Conservation (phyloP, 2,888 invertebrate genomes). For the Acanthacorydalis orientalis region DNA sequence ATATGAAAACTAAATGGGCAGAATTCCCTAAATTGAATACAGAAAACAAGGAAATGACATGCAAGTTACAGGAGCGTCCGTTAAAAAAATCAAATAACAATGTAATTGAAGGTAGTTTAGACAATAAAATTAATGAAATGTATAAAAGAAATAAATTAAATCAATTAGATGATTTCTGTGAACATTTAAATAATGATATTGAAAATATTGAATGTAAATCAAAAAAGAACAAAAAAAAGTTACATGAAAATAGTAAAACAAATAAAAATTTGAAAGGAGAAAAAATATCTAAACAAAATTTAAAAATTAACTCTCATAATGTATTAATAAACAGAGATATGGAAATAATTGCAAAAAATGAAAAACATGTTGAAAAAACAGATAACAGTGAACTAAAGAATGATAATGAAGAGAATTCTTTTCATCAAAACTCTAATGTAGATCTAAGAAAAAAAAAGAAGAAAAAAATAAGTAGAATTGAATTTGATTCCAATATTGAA, state of each 20-base stretch:
- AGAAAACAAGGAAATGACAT: background rate
- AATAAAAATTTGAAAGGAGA: conserved; percentile 7
- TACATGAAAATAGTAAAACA: conserved; percentile 1
- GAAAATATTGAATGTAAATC: too few relatives aligned
- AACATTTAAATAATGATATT: too few relatives aligned
- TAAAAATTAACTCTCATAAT: conserved; percentile 10
- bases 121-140: background rate
- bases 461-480: background rate
- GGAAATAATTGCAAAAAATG: background rate
- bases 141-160: background rate
- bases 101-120: conserved; percentile 5
- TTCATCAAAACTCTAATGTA: background rate
- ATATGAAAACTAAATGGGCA: conserved; percentile 34
- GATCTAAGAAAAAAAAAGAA: background rate
- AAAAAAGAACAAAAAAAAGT: conserved; percentile 7
- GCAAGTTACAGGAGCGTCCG: conserved; percentile 7
- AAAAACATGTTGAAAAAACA: background rate
- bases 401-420: background rate
- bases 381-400: background rate
- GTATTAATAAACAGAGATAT: conserved; percentile 11
- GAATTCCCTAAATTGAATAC: conserved; percentile 26
- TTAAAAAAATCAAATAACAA: conserved; percentile 1
- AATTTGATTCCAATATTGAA: background rate
- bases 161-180: too few relatives aligned
- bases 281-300: conserved; percentile 7